Base-by-base conservation (phyloP, 2,113 vertebrate genomes). In the Muntiacus muntjak region DNA sequence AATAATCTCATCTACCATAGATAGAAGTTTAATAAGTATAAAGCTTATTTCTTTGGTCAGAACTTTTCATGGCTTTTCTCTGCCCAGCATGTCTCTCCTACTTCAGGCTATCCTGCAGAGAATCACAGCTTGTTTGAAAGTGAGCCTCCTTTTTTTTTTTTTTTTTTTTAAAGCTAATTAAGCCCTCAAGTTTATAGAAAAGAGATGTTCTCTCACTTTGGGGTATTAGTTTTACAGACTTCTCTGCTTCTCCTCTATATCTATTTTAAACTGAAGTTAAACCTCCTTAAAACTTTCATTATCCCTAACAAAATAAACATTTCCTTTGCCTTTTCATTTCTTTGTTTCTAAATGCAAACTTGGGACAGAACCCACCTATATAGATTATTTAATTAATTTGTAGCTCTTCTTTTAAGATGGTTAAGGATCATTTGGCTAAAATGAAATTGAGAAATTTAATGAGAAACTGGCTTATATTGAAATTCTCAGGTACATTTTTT, bases 91-190 rank as follows among this genome's bases (percentile, higher is more conserved):
- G 55, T 17, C 15, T 52, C 17, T 43, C 57, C 76, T 95, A 78
- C 58, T 94, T 92, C 50, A 78, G 28, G 81, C 28, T 89, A 43
- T 13, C 14, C 36, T 90, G 43, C 45, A 76, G 76, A 96, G 95
- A 94, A 83, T 36, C 33, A 78, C 92, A 87, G 67, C 83, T 93
- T 96, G 25, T 93, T 93, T 87, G 86, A 50, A 95, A 87, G 45
- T 28, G 7, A 83, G 6, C 28, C 45, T 87, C 47, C 16, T 54
- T 58, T 87, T 89, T 55, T 64, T 90, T 33, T 62, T 33, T 62
- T 30, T 60, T 28, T 26, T 28, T 36, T 36, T 36, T 36, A 6
- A 64, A 91, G 91, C 74, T 98, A 96, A 97, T 93, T 97, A 96
- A 95, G 19, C 86, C 81, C 45, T 93, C 55, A 71, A 36, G n/a